These are phyloP conservation scores for Dendronephthya gigantea DNA, from an alignment of 64 coral and sea anemone species.

Conservation along the genomic window DNA sequence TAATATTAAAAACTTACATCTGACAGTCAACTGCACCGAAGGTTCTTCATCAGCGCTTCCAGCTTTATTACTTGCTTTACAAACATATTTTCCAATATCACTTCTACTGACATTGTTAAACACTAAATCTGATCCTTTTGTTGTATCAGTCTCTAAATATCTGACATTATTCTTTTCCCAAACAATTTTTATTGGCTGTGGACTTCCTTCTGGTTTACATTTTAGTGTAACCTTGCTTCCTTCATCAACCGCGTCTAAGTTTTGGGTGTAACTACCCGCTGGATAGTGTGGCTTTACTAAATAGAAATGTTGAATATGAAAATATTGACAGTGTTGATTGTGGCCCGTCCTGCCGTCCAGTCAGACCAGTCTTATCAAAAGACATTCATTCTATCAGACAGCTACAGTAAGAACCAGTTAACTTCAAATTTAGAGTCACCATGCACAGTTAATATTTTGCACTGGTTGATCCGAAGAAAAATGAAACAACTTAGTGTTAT, in stretches of 20 bases:
- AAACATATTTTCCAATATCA: background rate
- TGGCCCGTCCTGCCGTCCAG: too few relatives aligned
- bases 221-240: background rate
- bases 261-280: background rate
- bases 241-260: background rate
- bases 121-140: background rate
- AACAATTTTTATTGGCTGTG: background rate
- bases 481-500: too few relatives aligned
- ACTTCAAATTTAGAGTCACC: too few relatives aligned
- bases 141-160: background rate
- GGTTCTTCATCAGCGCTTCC: background rate
- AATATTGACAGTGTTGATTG: too few relatives aligned
- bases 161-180: background rate
- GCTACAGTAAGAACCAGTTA: too few relatives aligned
- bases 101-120: background rate
- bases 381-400: too few relatives aligned
- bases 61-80: constrained; percentile 10
- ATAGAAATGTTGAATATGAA: background rate
- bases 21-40: background rate
- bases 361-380: too few relatives aligned
- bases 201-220: constrained; percentile 9
- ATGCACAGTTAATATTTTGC: too few relatives aligned
- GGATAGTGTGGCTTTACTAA: background rate
- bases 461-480: too few relatives aligned
- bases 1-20: constrained; percentile 17